Base-by-base conservation (phyloP, 2,113 vertebrate species). In the Rhinoderma darwinii region DNA sequence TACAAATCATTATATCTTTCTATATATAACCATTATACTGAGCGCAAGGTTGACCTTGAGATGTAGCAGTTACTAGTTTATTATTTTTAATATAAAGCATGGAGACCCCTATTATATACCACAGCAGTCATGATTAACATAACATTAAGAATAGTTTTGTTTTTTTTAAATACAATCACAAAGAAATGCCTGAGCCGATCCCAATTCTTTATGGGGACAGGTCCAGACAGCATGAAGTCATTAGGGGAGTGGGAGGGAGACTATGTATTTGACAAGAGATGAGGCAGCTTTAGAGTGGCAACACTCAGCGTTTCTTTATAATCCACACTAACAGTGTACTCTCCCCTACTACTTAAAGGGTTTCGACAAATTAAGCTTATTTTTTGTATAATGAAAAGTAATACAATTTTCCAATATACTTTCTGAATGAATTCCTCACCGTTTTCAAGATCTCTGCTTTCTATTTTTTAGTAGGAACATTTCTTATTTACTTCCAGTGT, bases 191-290 rank as follows among this genome's bases (percentile, higher is more conserved):
- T 82, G 79, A 63, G 79, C 79, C 59, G 18, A 66, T 63, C 79
- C 79, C 79, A 66, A 32, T 44, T 82, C 79, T 82, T 82, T 66
- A 66, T 82, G 56, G 56, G 59, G 79, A 82, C 79, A 44, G 79
- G 56, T 82, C 37, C 79, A 56, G 79, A 39, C 56, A 66, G 56
- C 41, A 22, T 63, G 37, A 27, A 82, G 56, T 66, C 59, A 82
- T 82, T 82, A 82, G 56, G 66, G 79, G 39, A 82, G 59, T 80
- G 77, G 77, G 77, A 59, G 77, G 56, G 66, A 82, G 39, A 82
- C 75, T 35, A 47, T 47, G 11, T 54, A 30, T 78, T 54, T 78
- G 50, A 78, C 56, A 56, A 82, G 79, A 56, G 25, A 82, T 43
- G 35, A 82, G 56, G 39, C 59, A 30, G 56, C 37, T 66, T 82